Percentiles rank a stretch among this genome's conserved stretches.
Conservation (phyloP, 2,888 invertebrate species). For the Nebria salina region DNA sequence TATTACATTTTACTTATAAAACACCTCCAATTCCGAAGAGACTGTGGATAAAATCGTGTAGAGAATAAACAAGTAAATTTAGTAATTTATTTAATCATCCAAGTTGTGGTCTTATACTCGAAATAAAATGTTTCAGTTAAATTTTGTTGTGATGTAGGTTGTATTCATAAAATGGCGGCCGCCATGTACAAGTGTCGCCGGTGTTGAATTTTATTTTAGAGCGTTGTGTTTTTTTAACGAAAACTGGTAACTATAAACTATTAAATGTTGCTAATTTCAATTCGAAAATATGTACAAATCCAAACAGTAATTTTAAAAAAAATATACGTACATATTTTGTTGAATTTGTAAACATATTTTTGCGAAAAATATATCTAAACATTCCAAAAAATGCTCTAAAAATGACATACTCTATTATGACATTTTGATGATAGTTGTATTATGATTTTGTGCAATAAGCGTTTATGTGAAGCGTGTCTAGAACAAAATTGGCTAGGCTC, state of each 20-base stretch:
- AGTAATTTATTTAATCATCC: too few relatives aligned
- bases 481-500: constrained; percentile 5
- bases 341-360: background rate
- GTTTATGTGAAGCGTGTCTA: constrained; percentile 38
- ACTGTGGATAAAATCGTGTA: background rate
- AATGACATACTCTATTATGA: background rate
- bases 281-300: background rate
- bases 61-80: background rate
- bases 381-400: background rate
- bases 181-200: background rate
- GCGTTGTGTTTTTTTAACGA: background rate
- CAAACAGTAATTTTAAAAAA: background rate
- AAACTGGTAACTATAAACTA: background rate
- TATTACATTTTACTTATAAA: background rate
- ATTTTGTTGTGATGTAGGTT: background rate
- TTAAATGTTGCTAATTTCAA: background rate
- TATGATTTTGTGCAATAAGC: constrained; percentile 36
- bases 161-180: too few relatives aligned
- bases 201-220: background rate
- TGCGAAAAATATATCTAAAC: background rate
- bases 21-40: background rate
- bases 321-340: background rate
- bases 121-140: background rate
- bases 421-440: constrained; percentile 15
- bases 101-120: too few relatives aligned